Evolutionary conservation across 2,797 vertebrate genomes (phyloP).

Genomic region (Halcyon badia): DNA sequence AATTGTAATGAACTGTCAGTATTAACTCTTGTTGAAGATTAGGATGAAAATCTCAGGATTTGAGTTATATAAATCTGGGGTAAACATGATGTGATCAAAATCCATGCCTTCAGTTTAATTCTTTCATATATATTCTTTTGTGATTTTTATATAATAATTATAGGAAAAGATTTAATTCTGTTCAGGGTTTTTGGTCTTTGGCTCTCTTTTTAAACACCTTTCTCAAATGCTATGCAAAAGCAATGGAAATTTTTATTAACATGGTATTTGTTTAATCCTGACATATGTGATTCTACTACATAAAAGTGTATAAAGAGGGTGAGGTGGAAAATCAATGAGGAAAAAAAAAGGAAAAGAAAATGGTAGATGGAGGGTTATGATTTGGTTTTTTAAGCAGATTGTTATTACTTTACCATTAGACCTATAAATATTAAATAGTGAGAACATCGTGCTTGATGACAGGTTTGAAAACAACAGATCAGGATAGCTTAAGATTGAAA

Average conservation of each 20-base stretch:
- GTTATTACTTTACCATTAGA: background rate
- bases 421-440: background rate
- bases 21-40: conserved; percentile 43
- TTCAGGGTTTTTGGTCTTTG: background rate
- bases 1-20: background rate
- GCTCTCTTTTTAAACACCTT: background rate
- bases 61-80: conserved; percentile 8
- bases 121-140: background rate
- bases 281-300: background rate
- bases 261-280: background rate
- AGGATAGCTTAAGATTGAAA: background rate
- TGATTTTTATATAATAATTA: background rate
- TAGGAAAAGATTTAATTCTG: background rate
- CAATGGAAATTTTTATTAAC: background rate
- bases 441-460: background rate
- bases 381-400: background rate
- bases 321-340: background rate
- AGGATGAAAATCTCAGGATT: conserved; percentile 52
- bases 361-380: background rate
- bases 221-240: background rate
- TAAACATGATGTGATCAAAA: conserved; percentile 32
- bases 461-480: background rate
- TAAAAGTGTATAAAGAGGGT: background rate
- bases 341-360: too few relatives aligned
- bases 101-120: background rate